These are phyloP conservation scores for Aurelia sp. DNA, from an alignment of 30 jellyfish, hydroid and myxozoan genomes.

Conservation along the genomic window DNA sequence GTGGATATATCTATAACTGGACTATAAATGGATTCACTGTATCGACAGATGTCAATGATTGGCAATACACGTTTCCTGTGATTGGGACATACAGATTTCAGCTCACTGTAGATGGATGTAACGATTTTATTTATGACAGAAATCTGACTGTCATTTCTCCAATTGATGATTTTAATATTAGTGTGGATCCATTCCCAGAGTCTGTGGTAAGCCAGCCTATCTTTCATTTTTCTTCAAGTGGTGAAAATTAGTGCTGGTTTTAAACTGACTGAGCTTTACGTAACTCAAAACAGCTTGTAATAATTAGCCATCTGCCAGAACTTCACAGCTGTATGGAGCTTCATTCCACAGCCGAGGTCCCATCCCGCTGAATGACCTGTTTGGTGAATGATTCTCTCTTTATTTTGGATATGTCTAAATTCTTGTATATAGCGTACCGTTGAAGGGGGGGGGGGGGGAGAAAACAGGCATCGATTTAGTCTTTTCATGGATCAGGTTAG, in stretches of 20 bases:
- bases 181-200: constrained; percentile 31
- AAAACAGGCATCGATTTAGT: too few species aligned
- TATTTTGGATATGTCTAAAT: too few species aligned
- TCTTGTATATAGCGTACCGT: too few species aligned
- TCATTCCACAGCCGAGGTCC: too few species aligned
- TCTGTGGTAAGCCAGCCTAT: constrained; percentile 31
- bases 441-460: too few species aligned
- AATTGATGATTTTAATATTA: constrained; percentile 22
- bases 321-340: too few species aligned
- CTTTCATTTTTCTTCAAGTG: background rate
- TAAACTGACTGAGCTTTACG: too few species aligned
- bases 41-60: background rate
- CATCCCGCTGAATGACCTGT: too few species aligned
- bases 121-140: constrained; percentile 2
- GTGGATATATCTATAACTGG: constrained; percentile 42
- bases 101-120: constrained; percentile 41
- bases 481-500: too few species aligned
- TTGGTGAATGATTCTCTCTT: too few species aligned
- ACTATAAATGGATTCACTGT: background rate
- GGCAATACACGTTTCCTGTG: constrained; percentile 13
- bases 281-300: too few species aligned
- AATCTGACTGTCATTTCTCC: constrained; percentile 55
- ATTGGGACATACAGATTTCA: constrained; percentile 28
- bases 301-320: too few species aligned
- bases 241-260: background rate